These are phyloP conservation scores for Tetramorium parvispinum DNA, from an alignment of 1,140 invertebrate species.

Conservation along the genomic window DNA sequence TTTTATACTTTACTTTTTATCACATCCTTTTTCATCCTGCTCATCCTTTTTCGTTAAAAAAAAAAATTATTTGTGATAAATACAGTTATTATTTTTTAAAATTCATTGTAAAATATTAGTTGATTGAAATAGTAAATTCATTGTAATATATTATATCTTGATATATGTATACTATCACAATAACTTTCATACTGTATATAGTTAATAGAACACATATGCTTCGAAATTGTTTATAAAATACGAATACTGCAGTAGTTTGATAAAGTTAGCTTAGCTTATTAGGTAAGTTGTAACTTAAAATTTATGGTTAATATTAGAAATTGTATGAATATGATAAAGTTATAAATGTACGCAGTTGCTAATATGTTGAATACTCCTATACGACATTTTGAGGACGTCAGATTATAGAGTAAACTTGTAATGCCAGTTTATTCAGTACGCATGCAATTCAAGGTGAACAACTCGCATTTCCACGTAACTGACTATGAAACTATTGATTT, in stretches of 20 bases:
- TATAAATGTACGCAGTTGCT: background rate
- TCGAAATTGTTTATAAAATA: background rate
- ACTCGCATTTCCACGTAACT: slow-evolving; percentile 29
- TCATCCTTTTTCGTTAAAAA: background rate
- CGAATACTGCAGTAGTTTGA: no score
- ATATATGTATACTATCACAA: background rate
- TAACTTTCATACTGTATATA: background rate
- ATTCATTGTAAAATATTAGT: slow-evolving; percentile 5
- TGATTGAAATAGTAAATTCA: no score
- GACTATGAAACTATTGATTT: slow-evolving; percentile 55
- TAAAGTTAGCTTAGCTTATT: no score
- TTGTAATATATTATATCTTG: background rate
- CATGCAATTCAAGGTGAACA: slow-evolving; percentile 47
- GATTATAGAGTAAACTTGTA: slow-evolving; percentile 29
- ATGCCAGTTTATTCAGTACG: slow-evolving; percentile 21
- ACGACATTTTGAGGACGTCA: background rate
- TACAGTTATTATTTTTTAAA: background rate
- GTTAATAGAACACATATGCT: background rate
- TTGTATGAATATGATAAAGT: background rate
- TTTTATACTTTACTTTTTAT: background rate
- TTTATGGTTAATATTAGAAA: background rate
- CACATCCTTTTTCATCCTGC: no score
- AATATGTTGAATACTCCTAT: background rate
- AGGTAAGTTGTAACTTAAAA: no score
- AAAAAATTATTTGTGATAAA: background rate